Base-by-base conservation (phyloP, 2,113 vertebrate genomes). In the Rhodinocichla rosea region DNA sequence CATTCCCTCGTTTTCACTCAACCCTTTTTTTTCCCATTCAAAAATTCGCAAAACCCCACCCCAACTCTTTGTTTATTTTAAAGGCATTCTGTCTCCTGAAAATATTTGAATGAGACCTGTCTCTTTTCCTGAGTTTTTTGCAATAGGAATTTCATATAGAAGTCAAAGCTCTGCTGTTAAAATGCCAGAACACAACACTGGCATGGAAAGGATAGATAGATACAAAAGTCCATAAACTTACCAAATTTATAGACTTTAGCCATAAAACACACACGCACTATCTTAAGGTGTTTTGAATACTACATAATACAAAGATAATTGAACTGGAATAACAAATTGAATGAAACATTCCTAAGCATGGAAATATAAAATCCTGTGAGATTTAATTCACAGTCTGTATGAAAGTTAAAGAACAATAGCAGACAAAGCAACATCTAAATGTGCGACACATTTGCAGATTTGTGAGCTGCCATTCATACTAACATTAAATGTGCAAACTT, bases 1-100 rank as follows among this genome's bases (percentile, higher is more conserved):
- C 18, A 50, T 75, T 68, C 7, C 23, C 6, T 19, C n/a, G 5
- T 67, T 52, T 69, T 65, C 7, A 39, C 65, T 82, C 6, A 59
- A 40, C 4, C 0, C 3, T 3, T 3, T 30, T 30, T 70, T 52
- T 24, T 45, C 26, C 6, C 26, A 19, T 62, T 6, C 11, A 71
- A 86, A 73, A 11, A 52, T 26, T 28, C 5, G 22, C 10, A 47
- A 37, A 53, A 53, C 1, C 4, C 1, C 23, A 82, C 4, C 4
- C 20, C 15, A 50, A 35, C 0, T 17, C 15, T 53, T 33, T 40
- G 3, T 50, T 79, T 20, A 7, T 64, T 83, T 59, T 81, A 81
- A 81, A 53, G 28, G 1, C 21, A 47, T 50, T 27, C 4, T 69
- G 5, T 55, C 6, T 89, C 7, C 44, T 90, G 28, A 73, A 89